These are phyloP conservation scores for Helicolenus hilgendorfi DNA, from an alignment of 2,797 vertebrate species.

Conservation along the genomic window DNA sequence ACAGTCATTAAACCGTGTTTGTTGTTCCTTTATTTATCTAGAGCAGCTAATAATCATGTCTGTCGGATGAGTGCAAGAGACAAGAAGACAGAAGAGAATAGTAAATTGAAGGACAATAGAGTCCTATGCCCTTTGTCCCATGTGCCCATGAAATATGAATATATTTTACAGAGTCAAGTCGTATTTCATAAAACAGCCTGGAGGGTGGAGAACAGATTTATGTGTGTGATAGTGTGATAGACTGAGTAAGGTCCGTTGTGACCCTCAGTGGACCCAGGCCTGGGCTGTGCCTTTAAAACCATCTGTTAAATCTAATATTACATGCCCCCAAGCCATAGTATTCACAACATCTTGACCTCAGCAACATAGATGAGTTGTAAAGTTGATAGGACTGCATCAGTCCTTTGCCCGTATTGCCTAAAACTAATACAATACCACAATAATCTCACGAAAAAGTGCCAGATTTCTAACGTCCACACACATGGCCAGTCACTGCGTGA, in stretches of 20 bases:
- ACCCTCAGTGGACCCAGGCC: neutral
- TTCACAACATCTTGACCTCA: neutral
- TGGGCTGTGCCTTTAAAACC: constrained; percentile 16
- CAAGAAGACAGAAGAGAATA: neutral
- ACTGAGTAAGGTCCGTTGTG: neutral
- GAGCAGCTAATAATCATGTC: constrained; percentile 15
- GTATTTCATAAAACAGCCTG: constrained; percentile 59
- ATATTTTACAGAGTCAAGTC: constrained; percentile 65
- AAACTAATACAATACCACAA: neutral
- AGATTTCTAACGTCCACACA: neutral
- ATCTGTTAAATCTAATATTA: constrained; percentile 2
- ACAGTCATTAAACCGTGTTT: constrained; percentile 46
- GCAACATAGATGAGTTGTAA: neutral
- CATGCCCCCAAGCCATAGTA: neutral
- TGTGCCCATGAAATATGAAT: constrained; percentile 76
- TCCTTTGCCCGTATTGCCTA: neutral
- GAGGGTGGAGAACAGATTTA: constrained; percentile 18
- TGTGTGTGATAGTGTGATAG: neutral
- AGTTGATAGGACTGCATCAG: neutral
- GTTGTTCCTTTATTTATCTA: constrained; percentile 43
- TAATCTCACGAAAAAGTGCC: neutral
- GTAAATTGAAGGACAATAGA: constrained; percentile 18
- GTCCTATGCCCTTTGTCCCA: neutral
- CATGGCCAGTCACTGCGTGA: neutral
- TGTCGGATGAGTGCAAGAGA: neutral